Evolutionary conservation across 2,113 vertebrate genomes (phyloP).

Genomic region (Mirza zaza): DNA sequence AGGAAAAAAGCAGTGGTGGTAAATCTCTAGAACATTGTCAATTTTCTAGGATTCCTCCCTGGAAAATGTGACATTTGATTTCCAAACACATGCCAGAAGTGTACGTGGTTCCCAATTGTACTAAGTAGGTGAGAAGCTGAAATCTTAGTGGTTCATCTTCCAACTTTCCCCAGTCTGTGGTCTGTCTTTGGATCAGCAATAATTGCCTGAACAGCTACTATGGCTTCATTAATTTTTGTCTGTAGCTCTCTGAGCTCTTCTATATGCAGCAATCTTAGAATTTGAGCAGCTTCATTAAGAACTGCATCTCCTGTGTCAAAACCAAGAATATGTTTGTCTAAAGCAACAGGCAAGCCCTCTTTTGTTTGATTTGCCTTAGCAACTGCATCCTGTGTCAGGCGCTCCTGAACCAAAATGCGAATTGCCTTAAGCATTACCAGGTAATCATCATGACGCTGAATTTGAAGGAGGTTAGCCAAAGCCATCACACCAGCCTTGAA

Average conservation of each 20-base stretch:
- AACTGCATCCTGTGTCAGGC: constrained; percentile 94
- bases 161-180: constrained; percentile 97
- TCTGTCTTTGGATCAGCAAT: constrained; percentile 99
- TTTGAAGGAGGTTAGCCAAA: too few relatives aligned
- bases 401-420: constrained; percentile 96
- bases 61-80: constrained; percentile 64
- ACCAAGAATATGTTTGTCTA: constrained; percentile 95
- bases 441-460: too few relatives aligned
- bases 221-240: constrained; percentile 97
- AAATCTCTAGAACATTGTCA: constrained; percentile 60
- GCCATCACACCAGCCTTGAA: too few relatives aligned
- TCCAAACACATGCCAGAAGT: constrained; percentile 66
- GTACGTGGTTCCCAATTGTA: not conserved
- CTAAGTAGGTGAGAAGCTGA: constrained; percentile 37
- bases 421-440: constrained; percentile 87
- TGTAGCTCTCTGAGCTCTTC: constrained; percentile 98
- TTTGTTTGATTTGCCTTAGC: constrained; percentile 91
- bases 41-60: constrained; percentile 74
- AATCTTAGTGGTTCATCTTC: constrained; percentile 88
- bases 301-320: constrained; percentile 99
- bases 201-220: constrained; percentile 97
- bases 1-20: constrained; percentile 72
- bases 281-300: constrained; percentile 95
- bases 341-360: constrained; percentile 95
- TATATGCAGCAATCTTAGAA: constrained; percentile 96